A percentile compares a stretch with the other conserved stretches of the same genome.
Conservation (phyloP, 2,113 vertebrate species). For the Entelurus aequoreus region DNA sequence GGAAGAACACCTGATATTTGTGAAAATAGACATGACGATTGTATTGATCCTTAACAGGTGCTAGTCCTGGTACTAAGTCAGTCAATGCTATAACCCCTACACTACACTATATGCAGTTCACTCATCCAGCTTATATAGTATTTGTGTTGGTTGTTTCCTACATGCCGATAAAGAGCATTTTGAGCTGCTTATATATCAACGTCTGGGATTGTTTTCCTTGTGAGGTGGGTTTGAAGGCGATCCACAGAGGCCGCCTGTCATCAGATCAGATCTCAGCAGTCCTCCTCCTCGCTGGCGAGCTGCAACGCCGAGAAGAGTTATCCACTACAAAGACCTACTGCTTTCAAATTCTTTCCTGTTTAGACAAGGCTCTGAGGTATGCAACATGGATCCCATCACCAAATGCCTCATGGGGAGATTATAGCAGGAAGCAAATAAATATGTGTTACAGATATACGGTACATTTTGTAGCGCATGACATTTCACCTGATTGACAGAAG, state of each 20-base stretch:
- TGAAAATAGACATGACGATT: too few relatives aligned
- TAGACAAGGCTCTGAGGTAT: conserved; percentile 65
- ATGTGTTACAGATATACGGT: conserved; percentile 1
- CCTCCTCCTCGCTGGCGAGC: conserved; percentile 17
- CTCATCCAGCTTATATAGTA: not conserved
- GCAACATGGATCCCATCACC: conserved; percentile 36
- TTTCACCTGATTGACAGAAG: not conserved
- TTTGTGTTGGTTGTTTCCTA: not conserved
- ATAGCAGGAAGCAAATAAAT: conserved; percentile 18
- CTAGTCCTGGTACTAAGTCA: too few relatives aligned
- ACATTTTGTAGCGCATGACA: conserved; percentile 7
- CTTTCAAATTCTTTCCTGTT: conserved; percentile 66
- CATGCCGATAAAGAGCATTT: too few relatives aligned
- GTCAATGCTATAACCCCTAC: too few relatives aligned
- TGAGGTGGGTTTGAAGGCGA: conserved; percentile 13
- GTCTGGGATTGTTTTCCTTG: not conserved
- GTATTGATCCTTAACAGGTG: too few relatives aligned
- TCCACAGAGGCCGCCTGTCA: conserved; percentile 10
- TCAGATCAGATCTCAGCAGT: conserved; percentile 36
- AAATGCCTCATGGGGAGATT: conserved; percentile 28
- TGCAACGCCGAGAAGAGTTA: conserved; percentile 32
- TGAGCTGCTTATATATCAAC: not conserved
- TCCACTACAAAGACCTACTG: conserved; percentile 63
- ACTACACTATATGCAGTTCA: too few relatives aligned
- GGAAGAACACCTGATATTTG: too few relatives aligned